phyloP scores from a whole-genome alignment of 2,888 invertebrate genomes.

The Eupithecia abbreviata region DNA sequence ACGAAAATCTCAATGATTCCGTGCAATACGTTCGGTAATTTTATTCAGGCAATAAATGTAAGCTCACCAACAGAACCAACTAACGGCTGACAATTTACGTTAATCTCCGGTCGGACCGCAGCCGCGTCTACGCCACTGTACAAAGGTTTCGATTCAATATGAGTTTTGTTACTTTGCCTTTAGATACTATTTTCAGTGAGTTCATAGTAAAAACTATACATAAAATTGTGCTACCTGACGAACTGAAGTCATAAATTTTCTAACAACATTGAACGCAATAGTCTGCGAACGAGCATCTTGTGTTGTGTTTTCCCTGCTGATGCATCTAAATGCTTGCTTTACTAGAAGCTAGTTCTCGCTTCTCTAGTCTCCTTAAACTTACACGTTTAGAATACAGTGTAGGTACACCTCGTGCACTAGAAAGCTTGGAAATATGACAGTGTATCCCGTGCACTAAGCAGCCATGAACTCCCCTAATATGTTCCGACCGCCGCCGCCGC shows the following conservation, averaged over 20 bases:
- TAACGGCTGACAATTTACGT: slow-evolving; percentile 52
- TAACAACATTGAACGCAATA: not conserved
- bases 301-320: not conserved
- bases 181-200: slow-evolving; percentile 8
- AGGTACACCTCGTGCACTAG: too few relatives aligned
- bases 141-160: slow-evolving; percentile 7
- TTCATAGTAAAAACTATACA: not conserved
- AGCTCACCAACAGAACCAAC: slow-evolving; percentile 32
- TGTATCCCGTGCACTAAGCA: too few relatives aligned
- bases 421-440: too few relatives aligned
- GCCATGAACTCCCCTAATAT: too few relatives aligned
- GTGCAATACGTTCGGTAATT: slow-evolving; percentile 29
- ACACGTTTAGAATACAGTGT: too few relatives aligned
- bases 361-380: too few relatives aligned
- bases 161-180: slow-evolving; percentile 12
- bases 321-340: not conserved
- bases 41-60: slow-evolving; percentile 36
- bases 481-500: too few relatives aligned
- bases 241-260: slow-evolving; percentile 3
- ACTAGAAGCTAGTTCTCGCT: not conserved
- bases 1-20: slow-evolving; percentile 23
- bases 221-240: not conserved
- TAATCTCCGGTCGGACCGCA: slow-evolving; percentile 54
- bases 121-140: slow-evolving; percentile 17
- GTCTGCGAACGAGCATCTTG: not conserved